A percentile compares a stretch with the other conserved stretches of the same genome.
phyloP scores from a whole-genome alignment of 2,797 vertebrate genomes.

The Sardinella longiceps region DNA sequence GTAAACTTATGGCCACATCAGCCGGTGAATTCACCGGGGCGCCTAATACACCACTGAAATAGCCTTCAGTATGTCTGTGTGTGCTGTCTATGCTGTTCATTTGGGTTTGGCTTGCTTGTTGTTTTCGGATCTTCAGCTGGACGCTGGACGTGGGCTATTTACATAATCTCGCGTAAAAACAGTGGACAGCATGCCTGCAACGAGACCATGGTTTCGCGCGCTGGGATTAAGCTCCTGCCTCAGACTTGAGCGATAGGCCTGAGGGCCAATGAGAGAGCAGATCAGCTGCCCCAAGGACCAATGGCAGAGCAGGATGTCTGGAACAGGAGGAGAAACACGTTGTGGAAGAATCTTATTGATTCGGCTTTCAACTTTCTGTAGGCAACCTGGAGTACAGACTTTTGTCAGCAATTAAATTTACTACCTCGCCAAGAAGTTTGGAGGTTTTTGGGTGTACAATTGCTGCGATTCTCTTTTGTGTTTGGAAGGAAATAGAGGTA shows the following conservation, averaged over 20 bases:
- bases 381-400: conserved; percentile 56
- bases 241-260: conserved; percentile 53
- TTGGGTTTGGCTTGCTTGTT: neutral
- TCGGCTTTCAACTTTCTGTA: conserved; percentile 59
- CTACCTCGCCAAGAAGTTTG: conserved; percentile 53
- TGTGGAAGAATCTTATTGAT: conserved; percentile 83
- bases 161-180: conserved; percentile 70
- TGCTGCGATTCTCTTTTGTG: conserved; percentile 12
- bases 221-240: conserved; percentile 75
- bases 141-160: conserved; percentile 31
- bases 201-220: conserved; percentile 83
- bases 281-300: conserved; percentile 42
- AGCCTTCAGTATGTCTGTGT: too few relatives aligned
- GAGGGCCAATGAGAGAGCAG: conserved; percentile 52
- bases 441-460: neutral
- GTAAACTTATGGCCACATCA: neutral
- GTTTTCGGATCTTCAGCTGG: neutral
- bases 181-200: conserved; percentile 61
- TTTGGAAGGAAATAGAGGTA: conserved; percentile 2
- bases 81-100: neutral
- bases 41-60: neutral
- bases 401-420: conserved; percentile 44
- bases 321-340: conserved; percentile 72
- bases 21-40: neutral
- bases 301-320: conserved; percentile 43